Conservation (phyloP, 2,113 vertebrate species). For the Natator depressus region DNA sequence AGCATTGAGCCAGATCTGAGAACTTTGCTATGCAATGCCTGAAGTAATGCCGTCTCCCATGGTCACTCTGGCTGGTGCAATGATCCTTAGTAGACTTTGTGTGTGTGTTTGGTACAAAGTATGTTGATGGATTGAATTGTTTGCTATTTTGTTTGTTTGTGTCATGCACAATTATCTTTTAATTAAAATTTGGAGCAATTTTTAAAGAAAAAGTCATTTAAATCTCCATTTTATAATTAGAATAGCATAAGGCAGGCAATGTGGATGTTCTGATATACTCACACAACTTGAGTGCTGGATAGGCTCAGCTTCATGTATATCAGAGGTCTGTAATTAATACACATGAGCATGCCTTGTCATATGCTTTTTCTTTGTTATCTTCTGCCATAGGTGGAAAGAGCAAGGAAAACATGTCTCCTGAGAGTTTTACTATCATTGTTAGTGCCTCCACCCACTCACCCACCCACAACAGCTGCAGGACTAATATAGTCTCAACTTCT, state of each 20-base stretch:
- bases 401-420: not conserved
- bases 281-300: not conserved
- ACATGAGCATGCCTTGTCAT: not conserved
- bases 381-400: not conserved
- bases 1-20: not conserved
- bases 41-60: not conserved
- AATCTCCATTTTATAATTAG: not conserved
- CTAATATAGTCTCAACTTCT: not conserved
- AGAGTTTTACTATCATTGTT: not conserved
- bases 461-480: not conserved
- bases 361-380: not conserved
- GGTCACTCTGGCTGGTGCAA: not conserved
- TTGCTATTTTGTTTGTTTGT: not conserved
- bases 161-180: not conserved
- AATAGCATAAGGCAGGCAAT: not conserved
- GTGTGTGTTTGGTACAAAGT: not conserved
- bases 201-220: not conserved
- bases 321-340: not conserved
- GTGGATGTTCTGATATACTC: not conserved
- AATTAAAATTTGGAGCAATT: not conserved
- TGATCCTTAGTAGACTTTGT: not conserved
- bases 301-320: not conserved
- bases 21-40: not conserved
- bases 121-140: not conserved
- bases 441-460: rapidly evolving